Conservation (phyloP, 2,888 invertebrate species). For the Therioaphis trifolii region DNA sequence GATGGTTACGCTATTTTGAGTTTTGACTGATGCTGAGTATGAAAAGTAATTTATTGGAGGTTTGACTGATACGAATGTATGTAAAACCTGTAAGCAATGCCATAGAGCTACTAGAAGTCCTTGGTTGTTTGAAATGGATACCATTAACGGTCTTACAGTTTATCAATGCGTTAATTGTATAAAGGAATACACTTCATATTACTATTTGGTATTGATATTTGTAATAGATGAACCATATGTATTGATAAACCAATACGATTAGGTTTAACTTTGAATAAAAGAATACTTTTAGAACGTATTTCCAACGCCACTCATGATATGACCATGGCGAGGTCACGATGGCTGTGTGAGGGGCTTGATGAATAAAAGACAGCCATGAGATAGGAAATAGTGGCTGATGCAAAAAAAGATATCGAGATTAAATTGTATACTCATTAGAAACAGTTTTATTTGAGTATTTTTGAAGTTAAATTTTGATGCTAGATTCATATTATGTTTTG, state of each 20-base stretch:
- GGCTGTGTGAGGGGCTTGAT: not conserved
- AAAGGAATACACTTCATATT: not conserved
- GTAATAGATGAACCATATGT: conserved; percentile 4
- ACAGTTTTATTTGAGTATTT: too few relatives aligned
- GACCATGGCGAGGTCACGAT: conserved; percentile 26
- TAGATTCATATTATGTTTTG: too few relatives aligned
- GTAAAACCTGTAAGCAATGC: not conserved
- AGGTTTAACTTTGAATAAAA: not conserved
- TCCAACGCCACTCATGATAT: not conserved
- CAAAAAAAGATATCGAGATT: conserved; percentile 1
- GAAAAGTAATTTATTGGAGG: conserved; percentile 3
- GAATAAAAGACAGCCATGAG: conserved; percentile 30
- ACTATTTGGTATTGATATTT: not conserved
- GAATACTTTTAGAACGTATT: conserved; percentile 7
- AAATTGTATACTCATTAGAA: not conserved
- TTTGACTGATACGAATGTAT: not conserved
- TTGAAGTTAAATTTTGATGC: too few relatives aligned
- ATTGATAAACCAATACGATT: not conserved
- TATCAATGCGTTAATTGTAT: not conserved
- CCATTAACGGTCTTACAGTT: conserved; percentile 1
- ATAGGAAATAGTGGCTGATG: not conserved
- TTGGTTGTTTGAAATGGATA: conserved; percentile 31
- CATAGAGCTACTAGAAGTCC: conserved; percentile 8
- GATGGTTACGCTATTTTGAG: too few relatives aligned
- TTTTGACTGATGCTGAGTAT: too few relatives aligned